Evolutionary conservation across 2,797 vertebrate genomes (phyloP), one percentile per base, ranked within the genome.

Genomic region (Macroramphosus scolopax): DNA sequence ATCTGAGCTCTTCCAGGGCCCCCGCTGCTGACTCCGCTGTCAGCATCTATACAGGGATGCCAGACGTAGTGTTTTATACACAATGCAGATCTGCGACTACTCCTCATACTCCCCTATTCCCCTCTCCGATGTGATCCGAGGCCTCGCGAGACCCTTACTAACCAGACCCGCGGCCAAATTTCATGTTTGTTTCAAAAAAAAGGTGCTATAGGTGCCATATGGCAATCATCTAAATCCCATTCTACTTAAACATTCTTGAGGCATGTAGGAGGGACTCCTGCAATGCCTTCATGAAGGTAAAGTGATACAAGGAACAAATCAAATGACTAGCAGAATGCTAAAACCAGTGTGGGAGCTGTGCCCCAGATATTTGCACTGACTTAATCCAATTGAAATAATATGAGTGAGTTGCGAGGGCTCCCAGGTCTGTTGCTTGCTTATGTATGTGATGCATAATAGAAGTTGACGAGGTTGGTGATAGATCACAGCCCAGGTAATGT

Each of bases 1-100:
- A 92, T 92, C 89, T 89, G 91, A 92, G 92, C 91, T 91, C 89
- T 93, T 90, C 87, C 85, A 90, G 87, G 75, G 81, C 77, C 55
- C 78, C 79, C 46, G 55, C 63, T 80, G 47, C 78, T 88, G 87
- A 86, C 82, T 85, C 86, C 45, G 68, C 81, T 83, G 87, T 90
- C 85, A 85, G 83, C 84, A 88, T 81, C 79, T 83, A 82, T 20
- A 82, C 20, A 52, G 26, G 13, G 46, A 74, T 56, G 42, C 38
- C 52, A 72, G 46, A 60, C 26, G 16, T 51, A 63, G 53, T 66
- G 46, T 64, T 57, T 43, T 20, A 55, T 41, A 39, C 51, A 51
- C 50, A 63, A 17, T 22, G 32, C 59, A 68, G 59, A 51, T 38
- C 42, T 68, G 48, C 46, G 47, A 1, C 55, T 60, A 17, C 60